These are phyloP conservation scores for rabbit (Oryctolagus cuniculus) DNA, from an alignment of 2,113 vertebrate genomes.

Conservation along the genomic window DNA sequence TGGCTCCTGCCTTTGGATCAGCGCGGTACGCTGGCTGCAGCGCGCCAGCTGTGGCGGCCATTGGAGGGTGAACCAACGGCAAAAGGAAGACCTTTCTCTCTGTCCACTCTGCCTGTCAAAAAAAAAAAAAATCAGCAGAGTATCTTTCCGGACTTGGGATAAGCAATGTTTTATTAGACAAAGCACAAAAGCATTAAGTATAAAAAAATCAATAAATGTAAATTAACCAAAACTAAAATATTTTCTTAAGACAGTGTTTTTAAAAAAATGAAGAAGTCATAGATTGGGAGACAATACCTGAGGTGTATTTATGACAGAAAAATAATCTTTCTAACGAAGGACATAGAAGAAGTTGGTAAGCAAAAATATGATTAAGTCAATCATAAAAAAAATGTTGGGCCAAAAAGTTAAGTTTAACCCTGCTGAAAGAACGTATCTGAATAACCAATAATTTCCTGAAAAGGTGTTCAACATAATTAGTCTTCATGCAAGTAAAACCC, in stretches of 20 bases:
- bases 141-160: background rate
- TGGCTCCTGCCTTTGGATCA: no score
- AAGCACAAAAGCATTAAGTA: background rate
- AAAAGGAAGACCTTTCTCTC: no score
- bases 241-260: background rate
- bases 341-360: background rate
- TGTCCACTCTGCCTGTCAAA: no score
- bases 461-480: background rate
- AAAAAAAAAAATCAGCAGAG: no score
- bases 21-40: no score
- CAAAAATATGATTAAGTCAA: background rate
- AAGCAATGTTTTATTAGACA: background rate
- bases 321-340: background rate
- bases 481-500: background rate
- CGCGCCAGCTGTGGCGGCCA: no score
- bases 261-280: background rate
- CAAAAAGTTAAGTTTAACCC: background rate
- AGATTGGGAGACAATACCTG: background rate
- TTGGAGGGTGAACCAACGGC: no score
- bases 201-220: background rate
- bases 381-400: background rate
- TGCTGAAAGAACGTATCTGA: constrained; percentile 29
- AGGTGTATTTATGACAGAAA: background rate
- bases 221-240: background rate
- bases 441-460: background rate